These are phyloP conservation scores for Caerostris extrusa DNA, from an alignment of 1,140 invertebrate genomes.

Conservation along the genomic window DNA sequence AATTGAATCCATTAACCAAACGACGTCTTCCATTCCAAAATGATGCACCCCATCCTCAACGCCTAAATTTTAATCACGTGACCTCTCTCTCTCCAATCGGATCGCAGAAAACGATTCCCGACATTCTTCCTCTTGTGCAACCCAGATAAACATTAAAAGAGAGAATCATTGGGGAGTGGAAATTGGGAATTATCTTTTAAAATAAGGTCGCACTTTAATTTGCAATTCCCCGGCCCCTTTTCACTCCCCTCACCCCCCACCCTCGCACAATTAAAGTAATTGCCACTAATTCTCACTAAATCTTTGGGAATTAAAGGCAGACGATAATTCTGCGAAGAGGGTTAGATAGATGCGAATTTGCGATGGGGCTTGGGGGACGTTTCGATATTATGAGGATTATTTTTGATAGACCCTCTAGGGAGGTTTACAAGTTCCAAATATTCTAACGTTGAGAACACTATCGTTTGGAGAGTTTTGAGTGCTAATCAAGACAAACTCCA, in stretches of 20 bases:
- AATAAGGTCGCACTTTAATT: conserved; percentile 47
- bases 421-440: not conserved
- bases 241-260: not conserved
- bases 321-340: not conserved
- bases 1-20: too few species aligned
- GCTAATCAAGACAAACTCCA: too few species aligned
- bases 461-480: too few species aligned
- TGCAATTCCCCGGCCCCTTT: not conserved
- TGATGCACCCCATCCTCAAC: too few species aligned
- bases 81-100: not conserved
- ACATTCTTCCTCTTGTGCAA: not conserved
- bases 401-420: not conserved
- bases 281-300: conserved; percentile 26
- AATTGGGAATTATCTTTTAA: conserved; percentile 40
- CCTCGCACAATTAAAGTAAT: conserved; percentile 17
- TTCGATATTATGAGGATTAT: not conserved
- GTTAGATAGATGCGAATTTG: not conserved
- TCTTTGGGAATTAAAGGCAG: not conserved
- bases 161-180: not conserved
- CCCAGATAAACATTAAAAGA: not conserved
- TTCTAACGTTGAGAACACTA: too few species aligned
- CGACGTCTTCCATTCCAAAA: too few species aligned
- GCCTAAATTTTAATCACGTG: not conserved
- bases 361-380: not conserved
- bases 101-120: not conserved